Conservation (phyloP, 2,888 invertebrate species). For the Diachrysia chrysitis region DNA sequence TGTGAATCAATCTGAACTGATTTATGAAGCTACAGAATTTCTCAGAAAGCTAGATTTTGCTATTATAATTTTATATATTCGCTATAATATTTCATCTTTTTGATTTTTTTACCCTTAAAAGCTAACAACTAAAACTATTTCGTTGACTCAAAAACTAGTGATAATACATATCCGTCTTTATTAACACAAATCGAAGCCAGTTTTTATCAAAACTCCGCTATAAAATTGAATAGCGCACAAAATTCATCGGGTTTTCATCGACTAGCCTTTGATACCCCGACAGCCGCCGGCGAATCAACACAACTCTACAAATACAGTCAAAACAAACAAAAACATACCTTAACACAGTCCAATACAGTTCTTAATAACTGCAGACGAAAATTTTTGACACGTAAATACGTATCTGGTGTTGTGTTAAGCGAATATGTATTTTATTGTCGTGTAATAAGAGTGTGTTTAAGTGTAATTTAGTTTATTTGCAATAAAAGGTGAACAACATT, state of each 20-base stretch:
- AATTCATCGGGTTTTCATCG: slow-evolving; percentile 48
- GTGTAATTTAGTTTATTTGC: slow-evolving; percentile 20
- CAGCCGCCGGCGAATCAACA: slow-evolving; percentile 46
- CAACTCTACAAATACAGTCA: slow-evolving; percentile 10
- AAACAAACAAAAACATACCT: slow-evolving; percentile 32
- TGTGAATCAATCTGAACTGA: background rate
- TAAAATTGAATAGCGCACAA: slow-evolving; percentile 47
- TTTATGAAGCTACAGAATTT: background rate
- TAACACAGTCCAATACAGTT: slow-evolving; percentile 19
- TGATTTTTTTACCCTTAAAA: no score
- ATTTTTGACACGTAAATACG: slow-evolving; percentile 15
- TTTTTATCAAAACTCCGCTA: slow-evolving; percentile 36
- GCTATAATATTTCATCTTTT: no score
- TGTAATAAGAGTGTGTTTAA: slow-evolving; percentile 10
- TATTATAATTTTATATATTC: background rate
- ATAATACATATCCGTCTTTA: background rate
- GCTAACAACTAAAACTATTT: no score
- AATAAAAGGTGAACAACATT: slow-evolving; percentile 42
- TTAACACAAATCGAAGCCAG: slow-evolving; percentile 9
- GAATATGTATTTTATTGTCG: slow-evolving; percentile 29
- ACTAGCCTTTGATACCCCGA: slow-evolving; percentile 56
- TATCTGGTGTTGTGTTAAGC: slow-evolving; percentile 14
- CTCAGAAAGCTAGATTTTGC: background rate
- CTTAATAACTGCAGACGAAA: background rate
- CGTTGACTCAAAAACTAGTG: background rate